phyloP scores from a whole-genome alignment of 2,888 invertebrate genomes.

The Eupeodes latifasciatus region DNA sequence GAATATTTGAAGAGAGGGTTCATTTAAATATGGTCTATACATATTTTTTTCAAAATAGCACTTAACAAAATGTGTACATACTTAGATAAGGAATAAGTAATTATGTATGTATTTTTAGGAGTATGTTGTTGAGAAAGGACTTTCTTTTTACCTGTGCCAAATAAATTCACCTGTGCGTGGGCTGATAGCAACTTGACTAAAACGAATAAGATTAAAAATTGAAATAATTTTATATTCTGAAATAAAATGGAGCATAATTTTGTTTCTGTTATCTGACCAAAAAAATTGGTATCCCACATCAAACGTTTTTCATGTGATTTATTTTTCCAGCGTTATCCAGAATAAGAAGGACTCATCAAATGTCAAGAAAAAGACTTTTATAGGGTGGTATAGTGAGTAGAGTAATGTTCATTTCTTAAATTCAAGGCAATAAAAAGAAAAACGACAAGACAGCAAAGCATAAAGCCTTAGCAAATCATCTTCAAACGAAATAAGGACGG shows the following conservation, averaged over 20 bases:
- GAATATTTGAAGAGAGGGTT: not conserved
- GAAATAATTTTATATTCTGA: no score
- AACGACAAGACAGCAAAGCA: constrained; percentile 9
- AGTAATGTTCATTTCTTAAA: not conserved
- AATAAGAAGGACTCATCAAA: constrained; percentile 17
- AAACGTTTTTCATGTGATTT: not conserved
- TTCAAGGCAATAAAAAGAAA: constrained; percentile 5
- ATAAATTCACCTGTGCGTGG: no score
- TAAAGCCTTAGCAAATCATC: constrained; percentile 12
- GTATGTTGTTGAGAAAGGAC: no score
- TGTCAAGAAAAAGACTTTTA: not conserved
- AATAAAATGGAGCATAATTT: not conserved
- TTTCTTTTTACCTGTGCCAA: no score
- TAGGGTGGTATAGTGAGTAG: not conserved
- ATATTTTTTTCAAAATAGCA: not conserved
- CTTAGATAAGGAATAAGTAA: no score
- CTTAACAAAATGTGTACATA: no score
- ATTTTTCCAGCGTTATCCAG: not conserved
- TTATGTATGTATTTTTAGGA: no score
- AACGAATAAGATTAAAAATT: no score
- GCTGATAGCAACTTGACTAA: no score
- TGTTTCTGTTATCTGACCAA: not conserved
- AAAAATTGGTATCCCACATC: constrained; percentile 1
- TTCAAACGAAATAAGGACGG: constrained; percentile 1
- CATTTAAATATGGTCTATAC: not conserved